Conservation (phyloP, 2,797 vertebrate species). For the Esox masquinongy region DNA sequence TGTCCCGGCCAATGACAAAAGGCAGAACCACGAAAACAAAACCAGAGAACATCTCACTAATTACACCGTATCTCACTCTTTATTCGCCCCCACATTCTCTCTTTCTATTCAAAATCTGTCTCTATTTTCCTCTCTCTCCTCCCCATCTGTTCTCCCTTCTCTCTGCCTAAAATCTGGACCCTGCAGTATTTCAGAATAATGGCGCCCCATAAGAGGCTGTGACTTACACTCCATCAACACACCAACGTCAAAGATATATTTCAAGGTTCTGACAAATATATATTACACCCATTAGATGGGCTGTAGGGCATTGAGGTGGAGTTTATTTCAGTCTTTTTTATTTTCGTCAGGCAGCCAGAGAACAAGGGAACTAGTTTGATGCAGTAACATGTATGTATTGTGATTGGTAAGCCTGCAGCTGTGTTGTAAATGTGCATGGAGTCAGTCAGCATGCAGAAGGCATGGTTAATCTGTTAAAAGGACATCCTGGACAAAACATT, state of each 20-base stretch:
- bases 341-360: neutral
- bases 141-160: neutral
- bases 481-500: neutral
- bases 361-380: neutral
- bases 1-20: constrained; percentile 27
- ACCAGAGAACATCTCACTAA: neutral
- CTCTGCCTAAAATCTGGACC: neutral
- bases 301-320: neutral
- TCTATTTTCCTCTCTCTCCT: neutral
- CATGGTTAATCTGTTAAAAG: constrained; percentile 28
- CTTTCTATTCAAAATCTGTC: neutral
- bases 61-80: neutral
- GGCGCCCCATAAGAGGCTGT: neutral
- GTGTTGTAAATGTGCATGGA: neutral
- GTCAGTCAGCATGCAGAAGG: constrained; percentile 6
- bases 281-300: constrained; percentile 13
- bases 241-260: neutral
- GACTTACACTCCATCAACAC: neutral
- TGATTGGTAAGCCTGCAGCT: neutral
- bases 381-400: neutral
- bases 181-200: constrained; percentile 2
- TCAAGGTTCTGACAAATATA: neutral
- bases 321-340: neutral
- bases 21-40: constrained; percentile 27
- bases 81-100: neutral